phyloP scores from a whole-genome alignment of 2,888 invertebrate genomes.

The Hermaeophaga mercurialis region DNA sequence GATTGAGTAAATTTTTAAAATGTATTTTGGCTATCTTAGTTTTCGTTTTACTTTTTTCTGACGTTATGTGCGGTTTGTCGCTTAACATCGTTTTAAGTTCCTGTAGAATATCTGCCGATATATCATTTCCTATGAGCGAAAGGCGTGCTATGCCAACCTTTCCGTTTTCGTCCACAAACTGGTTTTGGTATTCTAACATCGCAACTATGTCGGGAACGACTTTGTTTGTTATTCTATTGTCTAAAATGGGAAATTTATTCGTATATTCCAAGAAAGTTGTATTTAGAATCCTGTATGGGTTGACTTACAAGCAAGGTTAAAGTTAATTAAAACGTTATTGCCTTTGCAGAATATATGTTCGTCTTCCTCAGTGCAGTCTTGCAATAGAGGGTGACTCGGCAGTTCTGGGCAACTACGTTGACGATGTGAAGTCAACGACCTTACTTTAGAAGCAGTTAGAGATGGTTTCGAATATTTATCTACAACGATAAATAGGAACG shows the following conservation, averaged over 20 bases:
- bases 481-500: no score
- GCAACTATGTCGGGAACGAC: constrained; percentile 24
- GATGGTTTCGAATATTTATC: no score
- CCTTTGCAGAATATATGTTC: constrained; percentile 48
- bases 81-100: neutral
- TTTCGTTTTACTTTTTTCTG: no score
- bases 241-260: constrained; percentile 23
- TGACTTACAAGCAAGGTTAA: constrained; percentile 53
- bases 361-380: constrained; percentile 45
- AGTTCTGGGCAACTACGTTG: neutral
- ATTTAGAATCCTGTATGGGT: no score
- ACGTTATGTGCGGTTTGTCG: neutral
- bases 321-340: constrained; percentile 49
- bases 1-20: no score
- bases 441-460: no score
- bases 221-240: constrained; percentile 28
- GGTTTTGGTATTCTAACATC: constrained; percentile 30
- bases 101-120: neutral
- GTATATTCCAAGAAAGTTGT: no score
- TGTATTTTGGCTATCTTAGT: no score
- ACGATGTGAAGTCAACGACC: no score
- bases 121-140: constrained; percentile 28
- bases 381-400: constrained; percentile 49
- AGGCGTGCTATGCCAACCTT: constrained; percentile 29
- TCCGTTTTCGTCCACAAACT: constrained; percentile 4